Percentiles rank a stretch among this genome's conserved stretches.
Evolutionary conservation across 2,888 invertebrate species (phyloP).

Genomic region (Drepanosiphum platanoidis): DNA sequence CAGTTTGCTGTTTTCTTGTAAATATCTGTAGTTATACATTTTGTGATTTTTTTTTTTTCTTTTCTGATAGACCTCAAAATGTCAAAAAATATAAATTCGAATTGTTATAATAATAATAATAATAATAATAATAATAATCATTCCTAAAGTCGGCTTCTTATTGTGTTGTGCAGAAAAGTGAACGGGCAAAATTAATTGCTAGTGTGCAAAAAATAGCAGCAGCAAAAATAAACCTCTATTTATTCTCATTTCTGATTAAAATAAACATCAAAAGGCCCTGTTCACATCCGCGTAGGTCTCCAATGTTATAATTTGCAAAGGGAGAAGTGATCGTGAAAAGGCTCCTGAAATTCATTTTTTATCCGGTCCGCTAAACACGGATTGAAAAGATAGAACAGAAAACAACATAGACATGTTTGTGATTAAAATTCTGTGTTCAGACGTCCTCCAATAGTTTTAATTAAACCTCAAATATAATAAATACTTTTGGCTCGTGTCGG

Average conservation of each 20-base stretch:
- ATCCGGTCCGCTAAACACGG: slow-evolving; percentile 16
- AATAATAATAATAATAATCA: neutral
- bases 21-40: too few relatives aligned
- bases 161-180: neutral
- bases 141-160: neutral
- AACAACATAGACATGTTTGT: neutral
- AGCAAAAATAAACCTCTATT: neutral
- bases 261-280: slow-evolving; percentile 44
- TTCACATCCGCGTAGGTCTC: neutral
- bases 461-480: neutral
- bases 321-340: neutral
- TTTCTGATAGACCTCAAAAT: neutral
- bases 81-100: too few relatives aligned
- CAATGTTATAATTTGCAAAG: slow-evolving; percentile 14
- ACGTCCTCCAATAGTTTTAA: neutral
- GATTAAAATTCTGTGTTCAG: slow-evolving; percentile 12
- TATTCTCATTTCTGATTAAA: slow-evolving; percentile 41
- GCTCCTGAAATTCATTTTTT: slow-evolving; percentile 3
- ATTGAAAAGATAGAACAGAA: slow-evolving; percentile 24
- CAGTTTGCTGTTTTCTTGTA: too few relatives aligned
- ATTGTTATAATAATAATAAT: too few relatives aligned
- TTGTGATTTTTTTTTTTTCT: too few relatives aligned
- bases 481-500: neutral
- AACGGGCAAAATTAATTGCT: neutral
- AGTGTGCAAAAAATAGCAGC: slow-evolving; percentile 1